Evolutionary conservation across 2,113 vertebrate species (phyloP), one percentile per base, ranked within the genome.

Genomic region (Gymnobelideus leadbeateri): DNA sequence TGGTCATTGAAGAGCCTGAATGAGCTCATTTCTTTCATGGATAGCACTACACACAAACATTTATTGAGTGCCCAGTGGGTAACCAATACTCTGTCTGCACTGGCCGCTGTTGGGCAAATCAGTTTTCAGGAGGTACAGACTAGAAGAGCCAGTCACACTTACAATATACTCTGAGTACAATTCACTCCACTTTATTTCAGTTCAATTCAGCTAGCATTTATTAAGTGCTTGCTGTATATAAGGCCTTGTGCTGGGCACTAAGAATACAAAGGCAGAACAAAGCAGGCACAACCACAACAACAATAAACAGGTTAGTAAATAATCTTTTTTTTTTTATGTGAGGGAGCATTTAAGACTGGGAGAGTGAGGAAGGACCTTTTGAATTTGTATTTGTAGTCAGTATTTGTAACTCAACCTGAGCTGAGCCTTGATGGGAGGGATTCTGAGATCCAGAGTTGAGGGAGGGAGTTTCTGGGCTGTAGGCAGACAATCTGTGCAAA

Each of bases 21-120:
- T 95, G 5, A 43, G 92, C 84, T 92, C 90, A 51, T 93, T 96
- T 94, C 26, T 11, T 84, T 96, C 94, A 52, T 54, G 93, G 89
- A 91, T 21, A 92, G 89, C 43, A 96, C 68, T n/a, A n/a, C 90
- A 91, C 91, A 37, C 0, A 52, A 61, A 11, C 84, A 91, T 90
- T 61, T 77, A 24, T n/a, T 93, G 89, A 95, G 43, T 89, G 92
- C 55, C 31, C 51, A 77, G 61, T 14, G 31, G 61, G 61, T 77
- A 77, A 77, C 1, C 9, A 4, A 5, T 19, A n/a, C 14, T 77
- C 37, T n/a, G 14, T 77, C 28, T 68, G 57, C 57, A n/a, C 37
- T 37, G n/a, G 16, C 61, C 19, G 37, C n/a, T 77, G 37, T 12
- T 77, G 61, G 14, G 14, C 37, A 77, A n/a, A n/a, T 77, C 37